Evolutionary conservation across 2,888 invertebrate species (phyloP), one percentile per base, ranked within the genome.

Genomic region (Drosophila rellima): DNA sequence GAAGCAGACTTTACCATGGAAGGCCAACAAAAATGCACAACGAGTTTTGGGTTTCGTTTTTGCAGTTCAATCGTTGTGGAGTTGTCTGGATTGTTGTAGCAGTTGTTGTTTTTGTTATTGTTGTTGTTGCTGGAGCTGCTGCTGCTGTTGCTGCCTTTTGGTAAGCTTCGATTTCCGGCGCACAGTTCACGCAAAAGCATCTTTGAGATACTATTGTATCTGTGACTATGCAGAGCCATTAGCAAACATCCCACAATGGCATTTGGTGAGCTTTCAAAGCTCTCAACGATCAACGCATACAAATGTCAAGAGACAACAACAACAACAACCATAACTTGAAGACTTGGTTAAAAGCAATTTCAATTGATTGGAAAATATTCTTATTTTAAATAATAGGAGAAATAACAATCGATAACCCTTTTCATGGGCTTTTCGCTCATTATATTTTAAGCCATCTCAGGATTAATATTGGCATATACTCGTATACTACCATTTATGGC

Each of bases 41-140:
- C 77, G 70, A 66, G 79, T 77, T 77, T 77, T 78, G 69, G 79
- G 70, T 76, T 76, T 78, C 79, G 44, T 74, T 76, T 69, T 78
- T 69, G 69, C 63, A 69, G 59, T 68, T 75, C 59, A 68, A 65
- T 73, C 68, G 61, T 62, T 78, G 63, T 62, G 73, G 56, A 52
- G 37, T 54, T 60, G 72, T 44, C 64, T 75, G 59, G 31, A 44
- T 73, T 50, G 48, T 23, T 50, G 40, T 39, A 44, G 13, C 39
- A 35, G 13, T 17, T 31, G 23, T 20, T 42, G 44, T n/a, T 39
- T 20, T 15, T 54, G 33, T 15, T 68, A 11, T 20, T 39, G 17
- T 18, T 64, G 55, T 15, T 50, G 40, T 3, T 40, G 47, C 31
- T 40, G 44, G 1, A 17, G 48, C 2, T 40, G 47, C 10, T 61